Evolutionary conservation across 2,888 invertebrate species (phyloP), one percentile per base, ranked within the genome.

Genomic region (Ectobius pallidus): DNA sequence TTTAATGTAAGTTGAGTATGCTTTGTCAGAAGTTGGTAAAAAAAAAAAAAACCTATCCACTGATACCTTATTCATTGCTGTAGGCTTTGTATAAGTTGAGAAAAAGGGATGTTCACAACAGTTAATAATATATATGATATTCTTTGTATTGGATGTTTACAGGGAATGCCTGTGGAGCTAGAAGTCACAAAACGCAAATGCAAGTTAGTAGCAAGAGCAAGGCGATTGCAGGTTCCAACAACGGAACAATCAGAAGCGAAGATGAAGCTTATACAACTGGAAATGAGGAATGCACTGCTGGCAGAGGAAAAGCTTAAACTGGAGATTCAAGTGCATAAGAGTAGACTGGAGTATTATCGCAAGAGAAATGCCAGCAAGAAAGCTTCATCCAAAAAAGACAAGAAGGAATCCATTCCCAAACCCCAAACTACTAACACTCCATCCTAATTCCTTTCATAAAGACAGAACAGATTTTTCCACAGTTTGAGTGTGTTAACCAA

Each of bases 101-200:
- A n/a, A n/a, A n/a, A n/a, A n/a, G n/a, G n/a, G n/a, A n/a, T n/a
- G n/a, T n/a, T n/a, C n/a, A n/a, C n/a, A n/a, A n/a, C n/a, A n/a
- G n/a, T n/a, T n/a, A n/a, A n/a, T n/a, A n/a, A n/a, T n/a, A n/a
- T n/a, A n/a, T n/a, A n/a, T n/a, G n/a, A n/a, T n/a, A n/a, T n/a
- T n/a, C n/a, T n/a, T n/a, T n/a, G n/a, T n/a, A n/a, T n/a, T n/a
- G n/a, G n/a, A n/a, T 34, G 34, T 34, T 55, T 55, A 25, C 27
- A 55, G 55, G 55, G 25, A 55, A 55, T 55, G 55, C 25, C 55
- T 4, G 2, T 55, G 14, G 55, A 55, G 16, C 16, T 55, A 14
- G 55, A 25, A 2, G 34, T 34, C 34, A 34, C 34, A 34, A 46
- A 46, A 75, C 75, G 67, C 14, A 65, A 65, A 25, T 3, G 32